These are phyloP conservation scores for Amblyraja radiata DNA, from an alignment of 2,797 vertebrate genomes.

Conservation along the genomic window DNA sequence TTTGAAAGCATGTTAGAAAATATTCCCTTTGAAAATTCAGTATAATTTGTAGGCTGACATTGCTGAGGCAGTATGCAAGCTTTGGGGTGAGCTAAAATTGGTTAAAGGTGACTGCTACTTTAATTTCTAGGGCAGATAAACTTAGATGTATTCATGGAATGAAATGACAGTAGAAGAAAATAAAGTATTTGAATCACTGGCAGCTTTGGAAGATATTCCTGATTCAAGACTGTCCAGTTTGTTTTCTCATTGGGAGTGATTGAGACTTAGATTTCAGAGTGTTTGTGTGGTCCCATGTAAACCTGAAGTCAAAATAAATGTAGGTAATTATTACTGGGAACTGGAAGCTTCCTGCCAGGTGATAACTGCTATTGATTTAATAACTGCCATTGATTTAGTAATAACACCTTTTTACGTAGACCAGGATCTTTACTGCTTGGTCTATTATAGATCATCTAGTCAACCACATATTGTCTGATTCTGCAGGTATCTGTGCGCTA, in stretches of 20 bases:
- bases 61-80: not conserved
- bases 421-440: not conserved
- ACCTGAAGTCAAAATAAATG: not conserved
- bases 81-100: not conserved
- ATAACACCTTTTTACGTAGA: too few species aligned
- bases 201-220: not conserved
- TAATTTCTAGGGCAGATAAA: not conserved
- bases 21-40: not conserved
- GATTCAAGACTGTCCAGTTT: not conserved
- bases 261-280: not conserved
- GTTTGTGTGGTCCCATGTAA: not conserved
- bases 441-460: not conserved
- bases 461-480: not conserved
- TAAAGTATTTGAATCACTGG: not conserved
- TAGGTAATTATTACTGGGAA: not conserved
- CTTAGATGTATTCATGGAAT: too few species aligned
- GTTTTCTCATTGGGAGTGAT: not conserved
- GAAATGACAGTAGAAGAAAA: not conserved
- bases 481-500: not conserved
- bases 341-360: slow-evolving; percentile 3
- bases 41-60: not conserved
- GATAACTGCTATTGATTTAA: not conserved
- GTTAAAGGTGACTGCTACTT: not conserved
- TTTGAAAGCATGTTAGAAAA: not conserved
- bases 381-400: not conserved